These are phyloP conservation scores for Acromyrmex charruanus DNA, from an alignment of 1,140 invertebrate species.

Conservation along the genomic window DNA sequence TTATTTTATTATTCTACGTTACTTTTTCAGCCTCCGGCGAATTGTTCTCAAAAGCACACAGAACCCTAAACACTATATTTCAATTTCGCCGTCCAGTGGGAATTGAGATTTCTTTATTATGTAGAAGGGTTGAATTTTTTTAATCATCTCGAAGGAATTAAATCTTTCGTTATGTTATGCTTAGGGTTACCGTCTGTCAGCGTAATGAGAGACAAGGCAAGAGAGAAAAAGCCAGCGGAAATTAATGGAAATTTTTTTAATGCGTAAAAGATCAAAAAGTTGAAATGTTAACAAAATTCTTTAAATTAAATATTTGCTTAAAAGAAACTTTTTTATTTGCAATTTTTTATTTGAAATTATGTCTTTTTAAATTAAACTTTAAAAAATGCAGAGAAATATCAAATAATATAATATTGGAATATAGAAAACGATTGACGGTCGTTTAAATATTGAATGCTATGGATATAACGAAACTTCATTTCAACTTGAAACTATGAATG, in stretches of 20 bases:
- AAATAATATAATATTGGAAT: neutral
- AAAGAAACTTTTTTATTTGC: neutral
- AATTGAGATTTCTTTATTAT: constrained; percentile 59
- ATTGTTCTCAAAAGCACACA: neutral
- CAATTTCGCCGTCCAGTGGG: constrained; percentile 29
- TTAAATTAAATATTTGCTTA: neutral
- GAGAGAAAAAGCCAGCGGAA: neutral
- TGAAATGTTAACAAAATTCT: neutral
- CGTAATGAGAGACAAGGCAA: constrained; percentile 20
- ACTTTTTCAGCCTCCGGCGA: neutral
- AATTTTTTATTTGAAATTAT: neutral
- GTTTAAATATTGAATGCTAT: neutral
- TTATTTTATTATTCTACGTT: constrained; percentile 10
- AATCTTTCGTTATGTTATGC: constrained; percentile 16
- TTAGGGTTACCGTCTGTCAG: neutral
- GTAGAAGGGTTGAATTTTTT: constrained; percentile 63
- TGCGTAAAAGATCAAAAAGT: neutral
- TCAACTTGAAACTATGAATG: constrained; percentile 43
- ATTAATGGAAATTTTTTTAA: neutral
- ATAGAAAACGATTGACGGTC: neutral
- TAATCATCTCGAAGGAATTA: constrained; percentile 63
- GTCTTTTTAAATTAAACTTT: constrained; percentile 1
- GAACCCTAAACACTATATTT: constrained; percentile 37
- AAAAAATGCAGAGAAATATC: neutral
- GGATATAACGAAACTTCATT: constrained; percentile 12